Evolutionary conservation across 2,888 invertebrate species (phyloP).

Genomic region (Acrocyrtus sp.): DNA sequence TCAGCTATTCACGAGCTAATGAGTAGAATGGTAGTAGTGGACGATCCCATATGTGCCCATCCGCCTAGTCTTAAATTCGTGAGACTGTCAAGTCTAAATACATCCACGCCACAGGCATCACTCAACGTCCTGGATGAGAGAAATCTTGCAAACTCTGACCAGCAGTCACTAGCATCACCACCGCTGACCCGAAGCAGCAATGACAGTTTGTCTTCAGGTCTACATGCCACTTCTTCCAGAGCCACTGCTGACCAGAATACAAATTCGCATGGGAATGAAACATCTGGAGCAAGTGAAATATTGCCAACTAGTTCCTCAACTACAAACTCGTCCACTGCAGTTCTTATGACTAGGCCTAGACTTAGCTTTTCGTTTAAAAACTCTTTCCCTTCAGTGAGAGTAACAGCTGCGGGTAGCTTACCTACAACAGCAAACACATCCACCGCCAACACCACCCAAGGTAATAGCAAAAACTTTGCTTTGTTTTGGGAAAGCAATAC

Average conservation of each 20-base stretch:
- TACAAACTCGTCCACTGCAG: constrained; percentile 3
- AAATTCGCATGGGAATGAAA: constrained; percentile 58
- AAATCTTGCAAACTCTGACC: constrained; percentile 29
- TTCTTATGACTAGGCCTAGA: constrained; percentile 20
- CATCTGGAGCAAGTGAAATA: constrained; percentile 45
- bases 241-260: constrained; percentile 53
- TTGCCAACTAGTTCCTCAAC: constrained; percentile 5
- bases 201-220: constrained; percentile 30
- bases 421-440: no score
- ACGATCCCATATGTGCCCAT: constrained; percentile 51
- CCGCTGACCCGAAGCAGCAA: constrained; percentile 42
- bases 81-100: constrained; percentile 39
- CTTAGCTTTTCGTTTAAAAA: constrained; percentile 13
- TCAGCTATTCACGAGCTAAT: constrained; percentile 65
- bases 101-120: constrained; percentile 33
- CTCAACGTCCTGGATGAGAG: constrained; percentile 19
- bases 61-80: constrained; percentile 41
- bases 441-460: constrained; percentile 17
- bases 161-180: constrained; percentile 39
- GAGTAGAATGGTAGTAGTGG: constrained; percentile 53
- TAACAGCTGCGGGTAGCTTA: constrained; percentile 28
- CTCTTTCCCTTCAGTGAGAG: constrained; percentile 18
- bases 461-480: no score
- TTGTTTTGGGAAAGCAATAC: no score
- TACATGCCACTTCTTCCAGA: constrained; percentile 18